Evolutionary conservation across 1,140 invertebrate species (phyloP), one percentile per base, ranked within the genome.

Genomic region (Agrilus planipennis): DNA sequence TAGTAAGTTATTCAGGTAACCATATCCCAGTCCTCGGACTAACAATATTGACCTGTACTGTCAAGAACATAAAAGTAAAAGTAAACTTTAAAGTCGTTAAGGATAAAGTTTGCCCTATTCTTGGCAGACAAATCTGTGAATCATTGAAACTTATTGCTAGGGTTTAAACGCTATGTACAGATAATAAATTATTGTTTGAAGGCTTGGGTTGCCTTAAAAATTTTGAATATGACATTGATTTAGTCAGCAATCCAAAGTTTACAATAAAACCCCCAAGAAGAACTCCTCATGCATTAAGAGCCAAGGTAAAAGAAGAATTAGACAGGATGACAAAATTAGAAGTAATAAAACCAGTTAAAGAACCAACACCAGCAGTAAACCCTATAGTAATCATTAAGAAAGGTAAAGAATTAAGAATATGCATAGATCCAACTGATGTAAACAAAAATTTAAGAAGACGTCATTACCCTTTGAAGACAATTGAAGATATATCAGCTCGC

Each of bases 401-500:
- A 35, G 14, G 10, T 17, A 17, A 19, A 6, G 20, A 35, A 35
- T 7, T 35, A 21, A 4, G 34, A 11, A 7, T 35, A 9, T 35
- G 34, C 17, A 19, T 35, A 7, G 34, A 35, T 35, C 16, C 16
- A 5, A 11, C 29, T 11, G 29, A 5, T 11, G 15, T 31, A 31
- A 31, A 31, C 14, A 31, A 12, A 31, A 31, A 31, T 12, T 15
- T 31, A 31, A 31, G 12, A 31, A 5, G 29, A 5, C 9, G 29
- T 6, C 29, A 31, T 12, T 31, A 31, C 29, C 29, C 29, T 9
- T 14, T 31, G 14, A 42, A 40, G 7, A 45, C 44, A 12, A 2
- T 45, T 9, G 44, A 45, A 44, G 44, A 45, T 36, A 44, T 45
- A 16, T n/a, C 44, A 23, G 32, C 40, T 3, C n/a, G 30, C 9